phyloP scores from a whole-genome alignment of 2,113 vertebrate genomes.

The Stigmatopora argus region DNA sequence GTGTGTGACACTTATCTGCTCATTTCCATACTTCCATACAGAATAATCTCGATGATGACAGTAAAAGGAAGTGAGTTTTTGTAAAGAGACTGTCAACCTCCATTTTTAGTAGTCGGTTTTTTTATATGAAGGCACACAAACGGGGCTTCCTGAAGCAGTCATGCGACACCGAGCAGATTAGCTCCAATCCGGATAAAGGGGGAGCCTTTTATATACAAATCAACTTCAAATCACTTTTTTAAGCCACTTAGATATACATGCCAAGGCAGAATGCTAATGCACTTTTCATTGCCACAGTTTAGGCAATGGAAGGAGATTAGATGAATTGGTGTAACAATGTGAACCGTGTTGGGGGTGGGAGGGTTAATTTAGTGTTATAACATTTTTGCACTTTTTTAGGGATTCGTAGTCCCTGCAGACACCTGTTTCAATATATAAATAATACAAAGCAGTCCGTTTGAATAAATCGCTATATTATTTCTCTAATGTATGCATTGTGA shows the following conservation, averaged over 20 bases:
- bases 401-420: not conserved
- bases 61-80: conserved; percentile 78
- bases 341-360: conserved; percentile 57
- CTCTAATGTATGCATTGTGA: conserved; percentile 21
- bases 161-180: conserved; percentile 82
- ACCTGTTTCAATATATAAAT: not conserved
- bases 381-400: not conserved
- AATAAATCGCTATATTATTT: conserved; percentile 7
- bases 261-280: conserved; percentile 79
- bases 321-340: conserved; percentile 72
- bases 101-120: conserved; percentile 61
- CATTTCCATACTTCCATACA: conserved; percentile 51
- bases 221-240: conserved; percentile 84
- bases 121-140: conserved; percentile 74
- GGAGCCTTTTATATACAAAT: conserved; percentile 83
- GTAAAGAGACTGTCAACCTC: conserved; percentile 66
- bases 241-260: conserved; percentile 82
- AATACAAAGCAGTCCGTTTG: not conserved
- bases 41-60: conserved; percentile 56
- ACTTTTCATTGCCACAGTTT: conserved; percentile 76
- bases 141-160: conserved; percentile 77
- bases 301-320: conserved; percentile 75
- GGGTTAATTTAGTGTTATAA: conserved; percentile 69
- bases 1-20: conserved; percentile 53
- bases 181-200: conserved; percentile 78